Evolutionary conservation across 2,113 vertebrate species (phyloP), one percentile per base, ranked within the genome.

Genomic region (Psilopsiagon aurifrons): DNA sequence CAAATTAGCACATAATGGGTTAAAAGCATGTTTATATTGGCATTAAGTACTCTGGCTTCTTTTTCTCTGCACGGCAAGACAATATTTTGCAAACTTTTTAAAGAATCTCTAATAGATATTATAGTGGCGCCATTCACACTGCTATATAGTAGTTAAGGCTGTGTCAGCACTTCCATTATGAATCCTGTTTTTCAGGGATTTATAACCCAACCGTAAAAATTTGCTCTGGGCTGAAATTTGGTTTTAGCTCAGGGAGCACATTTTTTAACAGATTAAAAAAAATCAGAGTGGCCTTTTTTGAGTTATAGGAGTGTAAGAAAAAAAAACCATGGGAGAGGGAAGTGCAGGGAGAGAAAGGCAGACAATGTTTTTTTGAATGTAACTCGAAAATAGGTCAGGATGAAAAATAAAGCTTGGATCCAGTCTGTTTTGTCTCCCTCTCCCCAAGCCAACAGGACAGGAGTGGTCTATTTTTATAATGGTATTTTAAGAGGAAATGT

Each of bases 21-120:
- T 98, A 98, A 98, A 98, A 97, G 97, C 97, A 97, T 98, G 98
- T 98, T 98, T 98, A 97, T 96, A 93, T 97, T 98, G 97, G 98
- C 97, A 97, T 97, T 97, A 97, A 95, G 88, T 95, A 86, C 88
- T 86, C 95, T 96, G 96, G 94, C 88, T 95, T 95, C 95, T 96
- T 97, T 97, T 97, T 95, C 97, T 97, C 96, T 97, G 79, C 43
- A 80, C 97, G 96, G 96, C 92, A 98, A 97, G 97, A 97, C 97
- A 98, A 96, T 97, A 97, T 97, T 97, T 97, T 98, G 94, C 97
- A 97, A 97, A 98, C 96, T 96, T 97, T 97, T 97, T 93, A 94
- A 97, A 96, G 96, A 97, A 97, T 98, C 97, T 97, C 95, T 93
- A 97, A 97, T 97, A 97, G 98, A 98, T 98, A 97, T 95, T 97